phyloP scores from a whole-genome alignment of 2,797 vertebrate genomes.

The Arnoldichthys spilopterus region DNA sequence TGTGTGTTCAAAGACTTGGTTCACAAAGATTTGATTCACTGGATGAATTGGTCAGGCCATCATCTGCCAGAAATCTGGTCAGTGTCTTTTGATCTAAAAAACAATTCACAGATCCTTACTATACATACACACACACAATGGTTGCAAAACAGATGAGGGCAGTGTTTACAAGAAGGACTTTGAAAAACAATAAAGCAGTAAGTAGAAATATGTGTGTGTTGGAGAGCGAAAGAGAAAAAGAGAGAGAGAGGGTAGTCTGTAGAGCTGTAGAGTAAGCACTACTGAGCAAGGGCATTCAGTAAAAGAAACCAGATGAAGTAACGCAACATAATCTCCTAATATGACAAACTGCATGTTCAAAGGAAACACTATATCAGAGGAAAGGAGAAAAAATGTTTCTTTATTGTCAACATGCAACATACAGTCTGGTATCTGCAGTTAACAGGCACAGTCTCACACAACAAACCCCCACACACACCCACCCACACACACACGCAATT shows the following conservation, averaged over 20 bases:
- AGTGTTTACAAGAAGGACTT: neutral
- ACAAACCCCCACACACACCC: slow-evolving; percentile 7
- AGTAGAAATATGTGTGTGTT: neutral
- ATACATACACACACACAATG: neutral
- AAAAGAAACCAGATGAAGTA: neutral
- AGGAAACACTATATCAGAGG: slow-evolving; percentile 42
- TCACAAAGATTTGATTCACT: slow-evolving; percentile 35
- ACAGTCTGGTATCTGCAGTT: slow-evolving; percentile 85
- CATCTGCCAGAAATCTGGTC: neutral
- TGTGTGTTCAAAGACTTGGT: slow-evolving; percentile 48
- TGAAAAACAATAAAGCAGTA: neutral
- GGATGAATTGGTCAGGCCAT: neutral
- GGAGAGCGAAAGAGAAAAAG: neutral
- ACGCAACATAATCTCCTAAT: neutral
- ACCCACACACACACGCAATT: neutral
- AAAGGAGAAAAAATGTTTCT: slow-evolving; percentile 79
- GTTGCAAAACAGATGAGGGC: neutral
- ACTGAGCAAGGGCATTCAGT: slow-evolving; percentile 5
- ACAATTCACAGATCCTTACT: neutral
- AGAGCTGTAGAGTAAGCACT: slow-evolving; percentile 9
- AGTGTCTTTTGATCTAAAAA: slow-evolving; percentile 11
- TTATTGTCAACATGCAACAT: slow-evolving; percentile 97
- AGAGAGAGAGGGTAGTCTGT: no score
- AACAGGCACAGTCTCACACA: slow-evolving; percentile 46
- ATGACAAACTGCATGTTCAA: slow-evolving; percentile 5